Conservation (phyloP, 1,140 invertebrate genomes). For the Scaptodrosophila lebanonensis region DNA sequence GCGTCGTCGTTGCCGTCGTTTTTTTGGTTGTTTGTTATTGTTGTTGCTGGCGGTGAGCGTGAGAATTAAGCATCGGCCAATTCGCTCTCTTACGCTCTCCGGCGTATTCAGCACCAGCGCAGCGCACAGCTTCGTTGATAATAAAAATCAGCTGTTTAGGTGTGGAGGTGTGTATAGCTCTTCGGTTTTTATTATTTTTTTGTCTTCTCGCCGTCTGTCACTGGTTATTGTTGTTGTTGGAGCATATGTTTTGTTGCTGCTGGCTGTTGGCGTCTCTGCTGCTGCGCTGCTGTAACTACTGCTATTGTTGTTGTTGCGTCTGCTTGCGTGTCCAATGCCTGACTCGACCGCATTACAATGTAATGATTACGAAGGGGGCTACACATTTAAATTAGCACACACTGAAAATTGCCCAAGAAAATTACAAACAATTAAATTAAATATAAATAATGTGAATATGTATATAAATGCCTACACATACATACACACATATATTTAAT, state of each 20-base stretch:
- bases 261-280: too few relatives aligned
- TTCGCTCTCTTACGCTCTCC: slow-evolving; percentile 20
- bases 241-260: slow-evolving; percentile 53
- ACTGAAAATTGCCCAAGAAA: too few relatives aligned
- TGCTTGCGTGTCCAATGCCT: slow-evolving; percentile 58
- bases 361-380: slow-evolving; percentile 49
- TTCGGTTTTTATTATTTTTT: slow-evolving; percentile 15
- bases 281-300: slow-evolving; percentile 8
- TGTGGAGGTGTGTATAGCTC: slow-evolving; percentile 53
- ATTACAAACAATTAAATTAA: too few relatives aligned
- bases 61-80: slow-evolving; percentile 25
- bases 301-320: slow-evolving; percentile 34
- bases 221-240: slow-evolving; percentile 27
- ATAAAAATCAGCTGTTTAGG: slow-evolving; percentile 65
- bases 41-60: slow-evolving; percentile 26
- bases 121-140: too few relatives aligned
- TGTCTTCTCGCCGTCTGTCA: slow-evolving; percentile 33
- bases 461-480: too few relatives aligned
- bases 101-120: slow-evolving; percentile 56
- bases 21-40: slow-evolving; percentile 9
- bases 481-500: too few relatives aligned
- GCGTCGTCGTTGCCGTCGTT: slow-evolving; percentile 37
- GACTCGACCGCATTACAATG: slow-evolving; percentile 66
- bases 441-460: too few relatives aligned
- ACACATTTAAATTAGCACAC: slow-evolving; percentile 70